These are phyloP conservation scores for Tenthredo distinguenda DNA, from an alignment of 2,888 invertebrate species.

Conservation along the genomic window DNA sequence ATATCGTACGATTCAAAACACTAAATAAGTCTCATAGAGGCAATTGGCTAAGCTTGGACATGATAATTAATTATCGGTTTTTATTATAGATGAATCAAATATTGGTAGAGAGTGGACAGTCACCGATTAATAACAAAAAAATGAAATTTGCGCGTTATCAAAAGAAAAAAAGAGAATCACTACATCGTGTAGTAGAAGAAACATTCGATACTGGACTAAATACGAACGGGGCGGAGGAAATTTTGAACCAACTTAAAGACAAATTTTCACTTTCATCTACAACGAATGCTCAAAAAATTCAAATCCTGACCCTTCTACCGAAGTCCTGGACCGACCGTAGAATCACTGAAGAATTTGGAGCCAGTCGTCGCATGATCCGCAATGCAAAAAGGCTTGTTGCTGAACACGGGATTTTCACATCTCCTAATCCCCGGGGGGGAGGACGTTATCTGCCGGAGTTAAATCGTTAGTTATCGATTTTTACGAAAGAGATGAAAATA, in stretches of 20 bases:
- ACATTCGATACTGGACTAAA: too few species aligned
- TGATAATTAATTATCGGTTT: too few species aligned
- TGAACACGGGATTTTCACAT: constrained; percentile 52
- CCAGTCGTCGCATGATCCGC: constrained; percentile 26
- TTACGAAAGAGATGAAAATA: constrained; percentile 55
- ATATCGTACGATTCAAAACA: too few species aligned
- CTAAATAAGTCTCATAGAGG: too few species aligned
- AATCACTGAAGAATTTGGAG: constrained; percentile 27
- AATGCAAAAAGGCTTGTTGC: constrained; percentile 45
- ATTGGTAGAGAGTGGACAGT: too few species aligned
- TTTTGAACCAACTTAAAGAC: constrained; percentile 29
- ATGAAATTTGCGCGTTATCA: too few species aligned
- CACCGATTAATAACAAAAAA: too few species aligned
- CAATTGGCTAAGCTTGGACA: too few species aligned
- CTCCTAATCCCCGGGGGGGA: constrained; percentile 42
- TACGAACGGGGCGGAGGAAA: constrained; percentile 2
- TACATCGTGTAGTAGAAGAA: too few species aligned
- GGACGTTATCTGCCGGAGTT: constrained; percentile 22
- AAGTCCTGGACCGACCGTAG: constrained; percentile 42
- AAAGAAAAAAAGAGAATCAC: too few species aligned
- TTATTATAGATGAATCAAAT: too few species aligned
- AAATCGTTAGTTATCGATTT: constrained; percentile 45
- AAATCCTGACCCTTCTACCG: constrained; percentile 36
- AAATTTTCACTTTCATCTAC: constrained; percentile 17
- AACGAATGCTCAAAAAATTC: neutral